Conservation (phyloP, 2,888 invertebrate genomes). For the Cordilura impudica region DNA sequence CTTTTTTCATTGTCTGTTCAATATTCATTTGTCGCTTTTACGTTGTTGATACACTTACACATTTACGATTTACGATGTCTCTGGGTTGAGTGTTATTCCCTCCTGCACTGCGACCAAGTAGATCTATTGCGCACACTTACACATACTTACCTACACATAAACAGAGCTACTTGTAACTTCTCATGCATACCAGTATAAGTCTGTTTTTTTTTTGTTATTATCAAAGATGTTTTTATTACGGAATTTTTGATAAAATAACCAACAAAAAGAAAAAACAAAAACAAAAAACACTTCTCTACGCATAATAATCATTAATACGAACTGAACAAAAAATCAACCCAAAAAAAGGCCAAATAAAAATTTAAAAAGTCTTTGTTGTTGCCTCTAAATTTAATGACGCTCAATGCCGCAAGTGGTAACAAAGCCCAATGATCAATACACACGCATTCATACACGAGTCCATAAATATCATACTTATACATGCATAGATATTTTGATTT, state of each 20-base stretch:
- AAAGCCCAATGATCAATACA: slow-evolving; percentile 13
- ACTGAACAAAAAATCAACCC: slow-evolving; percentile 6
- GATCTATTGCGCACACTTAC: too few species aligned
- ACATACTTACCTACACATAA: too few species aligned
- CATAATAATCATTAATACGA: slow-evolving; percentile 26
- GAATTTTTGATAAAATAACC: slow-evolving; percentile 37
- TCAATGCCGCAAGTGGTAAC: slow-evolving; percentile 46
- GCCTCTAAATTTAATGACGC: slow-evolving; percentile 15
- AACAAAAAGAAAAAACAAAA: slow-evolving; percentile 3
- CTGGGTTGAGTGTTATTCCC: too few species aligned
- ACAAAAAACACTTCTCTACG: not conserved
- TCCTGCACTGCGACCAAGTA: too few species aligned
- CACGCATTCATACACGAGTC: not conserved
- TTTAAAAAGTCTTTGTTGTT: slow-evolving; percentile 28
- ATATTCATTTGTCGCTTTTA: slow-evolving; percentile 5
- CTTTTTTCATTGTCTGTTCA: not conserved
- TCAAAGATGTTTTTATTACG: slow-evolving; percentile 38
- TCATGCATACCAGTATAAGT: too few species aligned
- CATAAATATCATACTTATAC: not conserved
- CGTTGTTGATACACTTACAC: not conserved
- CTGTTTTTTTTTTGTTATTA: slow-evolving; percentile 26
- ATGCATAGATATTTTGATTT: slow-evolving; percentile 18
- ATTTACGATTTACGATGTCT: not conserved
- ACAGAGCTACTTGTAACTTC: too few species aligned
- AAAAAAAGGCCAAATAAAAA: slow-evolving; percentile 40